Evolutionary conservation across 2,113 vertebrate genomes (phyloP).

Genomic region (Strix aluco): DNA sequence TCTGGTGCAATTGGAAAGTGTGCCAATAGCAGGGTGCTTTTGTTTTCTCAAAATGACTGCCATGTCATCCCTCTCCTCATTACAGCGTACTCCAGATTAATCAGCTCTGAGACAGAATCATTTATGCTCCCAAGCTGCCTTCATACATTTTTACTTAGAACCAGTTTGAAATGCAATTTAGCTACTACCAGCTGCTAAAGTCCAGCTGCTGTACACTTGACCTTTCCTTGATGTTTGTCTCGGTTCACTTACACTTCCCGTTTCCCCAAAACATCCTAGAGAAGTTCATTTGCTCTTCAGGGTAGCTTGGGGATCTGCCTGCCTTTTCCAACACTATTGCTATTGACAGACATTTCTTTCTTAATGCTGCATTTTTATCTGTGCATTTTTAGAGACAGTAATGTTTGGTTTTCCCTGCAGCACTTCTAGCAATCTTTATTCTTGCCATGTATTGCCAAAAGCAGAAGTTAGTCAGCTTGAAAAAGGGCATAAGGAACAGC

Average conservation of each 20-base stretch:
- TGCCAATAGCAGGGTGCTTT: neutral
- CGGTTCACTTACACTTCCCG: neutral
- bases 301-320: neutral
- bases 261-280: neutral
- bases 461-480: conserved; percentile 15
- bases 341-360: neutral
- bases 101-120: neutral
- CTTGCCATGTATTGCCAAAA: neutral
- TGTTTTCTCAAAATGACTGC: neutral
- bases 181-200: neutral
- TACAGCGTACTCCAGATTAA: neutral
- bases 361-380: neutral
- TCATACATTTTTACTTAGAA: neutral
- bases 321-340: neutral
- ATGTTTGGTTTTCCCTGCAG: neutral
- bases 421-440: neutral
- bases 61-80: neutral
- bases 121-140: neutral
- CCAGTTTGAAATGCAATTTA: neutral
- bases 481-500: neutral
- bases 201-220: neutral
- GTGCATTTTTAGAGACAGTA: neutral
- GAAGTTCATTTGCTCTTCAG: neutral
- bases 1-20: neutral
- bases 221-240: neutral